phyloP scores from a whole-genome alignment of 2,113 vertebrate genomes.

The Aptenodytes forsteri region DNA sequence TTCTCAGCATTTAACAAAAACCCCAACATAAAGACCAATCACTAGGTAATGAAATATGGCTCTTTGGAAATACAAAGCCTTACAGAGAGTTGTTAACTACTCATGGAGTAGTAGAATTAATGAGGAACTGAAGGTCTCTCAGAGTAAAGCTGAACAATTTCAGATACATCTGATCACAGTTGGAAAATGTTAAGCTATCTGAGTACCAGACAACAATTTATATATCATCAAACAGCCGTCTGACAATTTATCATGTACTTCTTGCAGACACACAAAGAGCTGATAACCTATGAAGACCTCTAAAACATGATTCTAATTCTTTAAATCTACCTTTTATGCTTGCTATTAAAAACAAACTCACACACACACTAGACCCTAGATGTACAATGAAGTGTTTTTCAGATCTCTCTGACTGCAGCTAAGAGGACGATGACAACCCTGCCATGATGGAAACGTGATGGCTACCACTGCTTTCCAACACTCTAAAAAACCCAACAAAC shows the following conservation, averaged over 20 bases:
- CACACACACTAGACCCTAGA: background rate
- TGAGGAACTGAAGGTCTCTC: background rate
- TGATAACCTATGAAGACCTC: background rate
- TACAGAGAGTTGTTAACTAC: background rate
- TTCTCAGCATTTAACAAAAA: constrained; percentile 10
- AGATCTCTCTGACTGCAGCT: background rate
- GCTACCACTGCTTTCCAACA: background rate
- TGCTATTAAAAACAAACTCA: background rate
- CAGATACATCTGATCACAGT: background rate
- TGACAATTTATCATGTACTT: background rate
- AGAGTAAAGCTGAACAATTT: background rate
- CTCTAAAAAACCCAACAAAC: background rate
- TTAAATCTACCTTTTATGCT: background rate
- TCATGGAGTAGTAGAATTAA: background rate
- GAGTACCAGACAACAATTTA: background rate
- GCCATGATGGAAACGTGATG: background rate
- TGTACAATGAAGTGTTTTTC: background rate
- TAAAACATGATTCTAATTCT: background rate
- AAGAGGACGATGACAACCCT: background rate
- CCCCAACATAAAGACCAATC: background rate
- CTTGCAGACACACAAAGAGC: background rate
- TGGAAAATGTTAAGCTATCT: background rate
- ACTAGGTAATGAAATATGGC: background rate
- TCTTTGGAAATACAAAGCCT: background rate
- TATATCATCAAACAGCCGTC: constrained; percentile 11